Conservation (phyloP, 2,113 vertebrate species). For the Isurus oxyrinchus region DNA sequence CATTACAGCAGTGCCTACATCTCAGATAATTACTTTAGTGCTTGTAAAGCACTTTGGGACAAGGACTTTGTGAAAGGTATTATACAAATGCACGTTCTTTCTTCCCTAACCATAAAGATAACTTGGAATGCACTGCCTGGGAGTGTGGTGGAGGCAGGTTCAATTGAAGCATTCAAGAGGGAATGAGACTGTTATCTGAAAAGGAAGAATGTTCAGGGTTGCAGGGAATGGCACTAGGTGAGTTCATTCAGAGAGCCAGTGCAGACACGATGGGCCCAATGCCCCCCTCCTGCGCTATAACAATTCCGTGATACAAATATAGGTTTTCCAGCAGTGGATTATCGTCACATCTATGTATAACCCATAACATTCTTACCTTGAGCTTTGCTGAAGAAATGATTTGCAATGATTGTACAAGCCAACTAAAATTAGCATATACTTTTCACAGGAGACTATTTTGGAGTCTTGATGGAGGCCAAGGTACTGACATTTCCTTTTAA, state of each 20-base stretch:
- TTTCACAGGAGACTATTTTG: constrained; percentile 83
- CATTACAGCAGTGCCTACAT: neutral
- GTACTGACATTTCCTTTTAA: constrained; percentile 85
- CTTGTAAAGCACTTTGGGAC: neutral
- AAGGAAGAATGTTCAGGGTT: too few species aligned
- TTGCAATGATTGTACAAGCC: neutral
- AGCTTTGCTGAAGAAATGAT: neutral
- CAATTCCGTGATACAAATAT: neutral
- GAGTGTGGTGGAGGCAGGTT: too few species aligned
- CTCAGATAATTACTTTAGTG: neutral
- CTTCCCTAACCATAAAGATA: neutral
- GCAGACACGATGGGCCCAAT: too few species aligned
- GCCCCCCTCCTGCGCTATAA: too few species aligned
- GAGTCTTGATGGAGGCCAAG: constrained; percentile 83
- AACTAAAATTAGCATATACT: constrained; percentile 26
- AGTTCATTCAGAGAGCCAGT: too few species aligned
- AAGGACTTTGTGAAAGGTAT: neutral
- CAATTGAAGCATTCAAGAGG: too few species aligned
- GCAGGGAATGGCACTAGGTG: too few species aligned
- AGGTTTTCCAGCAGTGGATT: neutral
- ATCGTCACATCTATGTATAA: neutral
- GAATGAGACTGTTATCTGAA: too few species aligned
- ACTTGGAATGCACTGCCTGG: too few species aligned
- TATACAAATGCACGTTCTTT: neutral
- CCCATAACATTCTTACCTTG: neutral